Percentiles rank a stretch among this genome's conserved stretches.
phyloP scores from a whole-genome alignment of 1,140 invertebrate species.

The Drosophila pseudoobscura region DNA sequence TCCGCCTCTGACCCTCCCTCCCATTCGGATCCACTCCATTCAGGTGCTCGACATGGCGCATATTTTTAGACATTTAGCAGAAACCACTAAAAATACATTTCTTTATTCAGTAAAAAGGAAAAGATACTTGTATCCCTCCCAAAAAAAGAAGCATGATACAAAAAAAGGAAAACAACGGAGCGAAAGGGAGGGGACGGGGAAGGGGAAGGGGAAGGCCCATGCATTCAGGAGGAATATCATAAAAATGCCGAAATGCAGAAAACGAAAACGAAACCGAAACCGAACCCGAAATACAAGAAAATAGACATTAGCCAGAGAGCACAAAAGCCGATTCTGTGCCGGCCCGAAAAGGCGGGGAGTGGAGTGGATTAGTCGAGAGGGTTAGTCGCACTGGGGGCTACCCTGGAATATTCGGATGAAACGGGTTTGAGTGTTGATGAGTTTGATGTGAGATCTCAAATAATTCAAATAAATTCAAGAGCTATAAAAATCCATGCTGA shows the following conservation, averaged over 20 bases:
- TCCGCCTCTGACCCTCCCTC: background rate
- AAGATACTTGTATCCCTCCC: background rate
- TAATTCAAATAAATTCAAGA: too few relatives aligned
- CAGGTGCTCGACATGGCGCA: slow-evolving; percentile 72
- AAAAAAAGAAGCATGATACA: slow-evolving; percentile 10
- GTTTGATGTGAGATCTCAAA: too few relatives aligned
- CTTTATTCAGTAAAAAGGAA: slow-evolving; percentile 56
- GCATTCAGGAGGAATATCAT: slow-evolving; percentile 53
- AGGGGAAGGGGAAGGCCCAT: slow-evolving; percentile 57
- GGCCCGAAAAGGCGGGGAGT: background rate
- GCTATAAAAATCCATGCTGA: too few relatives aligned
- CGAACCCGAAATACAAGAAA: slow-evolving; percentile 41
- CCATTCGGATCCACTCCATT: slow-evolving; percentile 30
- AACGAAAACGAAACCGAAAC: slow-evolving; percentile 40
- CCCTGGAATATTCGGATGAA: background rate
- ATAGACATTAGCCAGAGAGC: slow-evolving; percentile 46
- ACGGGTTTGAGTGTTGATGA: background rate
- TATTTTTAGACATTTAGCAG: slow-evolving; percentile 80
- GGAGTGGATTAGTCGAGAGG: background rate
- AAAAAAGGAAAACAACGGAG: slow-evolving; percentile 12
- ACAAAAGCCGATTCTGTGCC: slow-evolving; percentile 19
- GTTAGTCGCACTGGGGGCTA: slow-evolving; percentile 8
- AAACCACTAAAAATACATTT: slow-evolving; percentile 79
- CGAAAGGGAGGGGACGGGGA: slow-evolving; percentile 28
- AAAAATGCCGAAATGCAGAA: slow-evolving; percentile 56